These are phyloP conservation scores for Amphiprion percula DNA, from an alignment of 2,113 vertebrate species.

Conservation along the genomic window DNA sequence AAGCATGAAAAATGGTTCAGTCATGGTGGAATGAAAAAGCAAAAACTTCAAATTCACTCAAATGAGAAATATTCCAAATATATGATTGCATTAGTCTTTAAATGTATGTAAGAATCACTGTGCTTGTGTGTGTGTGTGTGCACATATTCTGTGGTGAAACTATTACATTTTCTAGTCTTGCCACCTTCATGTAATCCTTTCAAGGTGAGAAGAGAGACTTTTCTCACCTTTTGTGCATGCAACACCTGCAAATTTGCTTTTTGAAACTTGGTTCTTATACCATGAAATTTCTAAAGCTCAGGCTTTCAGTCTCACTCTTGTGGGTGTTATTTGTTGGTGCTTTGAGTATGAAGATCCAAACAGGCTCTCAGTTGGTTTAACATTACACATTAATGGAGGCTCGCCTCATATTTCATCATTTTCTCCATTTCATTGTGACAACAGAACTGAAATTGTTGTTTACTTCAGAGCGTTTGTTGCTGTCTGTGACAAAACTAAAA, in stretches of 20 bases:
- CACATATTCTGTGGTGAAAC: not conserved
- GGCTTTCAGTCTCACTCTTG: not conserved
- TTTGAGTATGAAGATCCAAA: not conserved
- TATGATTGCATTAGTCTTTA: not conserved
- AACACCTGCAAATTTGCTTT: not conserved
- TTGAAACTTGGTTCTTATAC: not conserved
- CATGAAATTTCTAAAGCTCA: not conserved
- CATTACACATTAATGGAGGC: not conserved
- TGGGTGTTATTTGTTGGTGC: not conserved
- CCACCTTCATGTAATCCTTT: conserved; percentile 9
- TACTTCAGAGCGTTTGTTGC: not conserved
- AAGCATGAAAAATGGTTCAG: not conserved
- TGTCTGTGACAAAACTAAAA: not conserved
- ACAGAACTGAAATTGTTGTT: not conserved
- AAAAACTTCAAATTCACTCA: not conserved
- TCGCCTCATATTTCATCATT: not conserved
- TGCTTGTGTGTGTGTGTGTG: not conserved
- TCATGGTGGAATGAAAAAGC: not conserved
- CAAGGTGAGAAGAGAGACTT: not conserved
- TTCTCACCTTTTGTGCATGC: not conserved
- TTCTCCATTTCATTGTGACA: not conserved
- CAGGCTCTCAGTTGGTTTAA: not conserved
- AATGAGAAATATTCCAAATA: not conserved
- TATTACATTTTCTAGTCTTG: not conserved
- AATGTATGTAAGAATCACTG: not conserved